A percentile compares a stretch with the other conserved stretches of the same genome.
These are phyloP conservation scores for Ormyrus rosae DNA, from an alignment of 2,888 invertebrate species.

Conservation along the genomic window DNA sequence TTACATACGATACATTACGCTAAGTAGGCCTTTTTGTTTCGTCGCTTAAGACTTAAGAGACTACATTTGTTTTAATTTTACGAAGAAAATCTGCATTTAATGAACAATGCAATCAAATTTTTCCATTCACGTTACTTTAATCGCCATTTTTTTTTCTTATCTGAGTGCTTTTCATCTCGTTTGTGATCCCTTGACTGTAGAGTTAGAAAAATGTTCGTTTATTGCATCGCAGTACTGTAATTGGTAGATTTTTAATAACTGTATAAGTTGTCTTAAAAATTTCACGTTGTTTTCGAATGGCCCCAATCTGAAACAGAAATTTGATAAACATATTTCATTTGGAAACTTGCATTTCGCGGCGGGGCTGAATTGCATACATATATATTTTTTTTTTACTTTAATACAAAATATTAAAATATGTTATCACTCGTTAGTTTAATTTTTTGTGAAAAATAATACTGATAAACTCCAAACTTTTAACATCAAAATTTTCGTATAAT, in stretches of 20 bases:
- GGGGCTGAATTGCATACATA: too few relatives aligned
- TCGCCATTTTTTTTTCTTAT: conserved; percentile 24
- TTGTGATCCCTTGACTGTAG: conserved; percentile 17
- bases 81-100: conserved; percentile 37
- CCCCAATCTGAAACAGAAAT: conserved; percentile 69
- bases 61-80: conserved; percentile 40
- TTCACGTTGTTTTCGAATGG: conserved; percentile 73
- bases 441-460: too few relatives aligned
- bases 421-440: too few relatives aligned
- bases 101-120: conserved; percentile 31
- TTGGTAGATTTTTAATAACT: conserved; percentile 26
- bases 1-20: conserved; percentile 56
- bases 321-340: too few relatives aligned
- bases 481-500: too few relatives aligned
- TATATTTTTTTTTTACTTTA: too few relatives aligned
- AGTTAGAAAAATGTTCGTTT: conserved; percentile 49
- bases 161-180: background rate
- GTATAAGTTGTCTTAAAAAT: conserved; percentile 64
- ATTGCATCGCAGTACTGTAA: conserved; percentile 40
- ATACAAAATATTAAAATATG: too few relatives aligned
- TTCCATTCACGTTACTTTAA: conserved; percentile 16
- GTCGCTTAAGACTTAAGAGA: conserved; percentile 66
- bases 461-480: too few relatives aligned
- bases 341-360: too few relatives aligned
- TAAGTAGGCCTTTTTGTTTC: conserved; percentile 64